Evolutionary conservation across 2,797 vertebrate genomes (phyloP).

Genomic region (Decapterus maruadsi): DNA sequence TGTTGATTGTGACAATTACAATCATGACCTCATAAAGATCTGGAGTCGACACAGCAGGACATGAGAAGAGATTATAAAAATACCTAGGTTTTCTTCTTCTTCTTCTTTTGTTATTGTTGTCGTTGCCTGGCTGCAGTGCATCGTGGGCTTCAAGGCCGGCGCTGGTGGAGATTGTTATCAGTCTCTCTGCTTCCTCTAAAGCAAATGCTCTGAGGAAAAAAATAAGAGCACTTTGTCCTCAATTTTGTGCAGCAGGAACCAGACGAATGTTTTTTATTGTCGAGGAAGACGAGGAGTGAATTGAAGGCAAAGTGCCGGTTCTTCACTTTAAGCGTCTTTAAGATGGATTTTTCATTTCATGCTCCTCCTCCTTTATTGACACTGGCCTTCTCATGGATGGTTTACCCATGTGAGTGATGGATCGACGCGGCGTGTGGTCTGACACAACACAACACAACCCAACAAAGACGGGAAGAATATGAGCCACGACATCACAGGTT

Average conservation of each 20-base stretch:
- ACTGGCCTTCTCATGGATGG: slow-evolving; percentile 44
- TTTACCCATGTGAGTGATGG: slow-evolving; percentile 67
- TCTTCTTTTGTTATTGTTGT: no score
- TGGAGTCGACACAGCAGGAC: background rate
- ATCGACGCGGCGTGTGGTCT: slow-evolving; percentile 39
- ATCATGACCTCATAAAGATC: slow-evolving; percentile 8
- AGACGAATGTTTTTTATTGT: background rate
- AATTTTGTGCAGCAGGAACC: background rate
- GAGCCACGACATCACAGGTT: slow-evolving; percentile 61
- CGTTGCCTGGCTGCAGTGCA: background rate
- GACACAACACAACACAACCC: slow-evolving; percentile 38
- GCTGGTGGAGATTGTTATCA: background rate
- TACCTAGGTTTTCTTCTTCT: no score
- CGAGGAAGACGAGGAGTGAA: slow-evolving; percentile 3
- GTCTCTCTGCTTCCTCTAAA: background rate
- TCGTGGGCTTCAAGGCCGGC: background rate
- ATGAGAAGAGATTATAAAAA: no score
- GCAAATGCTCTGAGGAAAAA: background rate
- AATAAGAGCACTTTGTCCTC: background rate
- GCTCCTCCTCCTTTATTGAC: slow-evolving; percentile 57
- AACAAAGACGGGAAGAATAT: slow-evolving; percentile 44
- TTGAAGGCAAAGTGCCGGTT: background rate
- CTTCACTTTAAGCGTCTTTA: slow-evolving; percentile 10
- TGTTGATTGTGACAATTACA: slow-evolving; percentile 8
- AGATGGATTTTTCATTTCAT: slow-evolving; percentile 59